phyloP scores from a whole-genome alignment of 2,797 vertebrate species.

The Epinephelus malabaricus region DNA sequence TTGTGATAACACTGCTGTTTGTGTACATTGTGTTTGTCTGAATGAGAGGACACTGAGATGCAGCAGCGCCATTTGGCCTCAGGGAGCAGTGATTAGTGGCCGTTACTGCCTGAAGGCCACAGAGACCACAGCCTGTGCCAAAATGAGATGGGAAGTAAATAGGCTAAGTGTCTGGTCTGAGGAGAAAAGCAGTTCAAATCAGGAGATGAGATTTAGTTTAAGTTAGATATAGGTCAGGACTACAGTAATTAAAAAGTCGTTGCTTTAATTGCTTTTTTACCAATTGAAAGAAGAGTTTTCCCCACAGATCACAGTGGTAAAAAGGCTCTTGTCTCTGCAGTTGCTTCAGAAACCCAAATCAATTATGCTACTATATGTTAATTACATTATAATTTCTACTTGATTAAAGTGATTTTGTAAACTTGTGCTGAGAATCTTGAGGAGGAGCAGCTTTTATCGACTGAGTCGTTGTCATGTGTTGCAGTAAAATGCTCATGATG shows the following conservation, averaged over 20 bases:
- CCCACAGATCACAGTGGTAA: neutral
- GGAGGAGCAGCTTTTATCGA: neutral
- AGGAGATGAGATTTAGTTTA: slow-evolving; percentile 15
- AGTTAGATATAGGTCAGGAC: slow-evolving; percentile 33
- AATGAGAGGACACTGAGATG: neutral
- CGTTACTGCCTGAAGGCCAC: neutral
- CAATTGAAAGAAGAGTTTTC: neutral
- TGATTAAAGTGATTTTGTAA: slow-evolving; percentile 8
- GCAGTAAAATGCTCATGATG: no score
- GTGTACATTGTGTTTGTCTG: neutral
- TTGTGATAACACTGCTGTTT: neutral
- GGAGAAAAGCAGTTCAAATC: slow-evolving; percentile 14
- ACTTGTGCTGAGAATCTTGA: neutral
- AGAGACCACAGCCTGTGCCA: slow-evolving; percentile 1
- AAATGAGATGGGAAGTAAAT: neutral
- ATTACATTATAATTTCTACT: slow-evolving; percentile 3
- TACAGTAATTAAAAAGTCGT: slow-evolving; percentile 28
- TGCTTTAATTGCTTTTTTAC: slow-evolving; percentile 40
- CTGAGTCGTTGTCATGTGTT: no score
- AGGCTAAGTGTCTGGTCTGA: slow-evolving; percentile 1
- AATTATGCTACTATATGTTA: neutral
- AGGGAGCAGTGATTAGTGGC: slow-evolving; percentile 10
- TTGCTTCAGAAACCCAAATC: neutral
- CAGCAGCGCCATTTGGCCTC: neutral
- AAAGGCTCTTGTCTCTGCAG: neutral